Conservation (phyloP, 2,113 vertebrate species). For the Conger conger region DNA sequence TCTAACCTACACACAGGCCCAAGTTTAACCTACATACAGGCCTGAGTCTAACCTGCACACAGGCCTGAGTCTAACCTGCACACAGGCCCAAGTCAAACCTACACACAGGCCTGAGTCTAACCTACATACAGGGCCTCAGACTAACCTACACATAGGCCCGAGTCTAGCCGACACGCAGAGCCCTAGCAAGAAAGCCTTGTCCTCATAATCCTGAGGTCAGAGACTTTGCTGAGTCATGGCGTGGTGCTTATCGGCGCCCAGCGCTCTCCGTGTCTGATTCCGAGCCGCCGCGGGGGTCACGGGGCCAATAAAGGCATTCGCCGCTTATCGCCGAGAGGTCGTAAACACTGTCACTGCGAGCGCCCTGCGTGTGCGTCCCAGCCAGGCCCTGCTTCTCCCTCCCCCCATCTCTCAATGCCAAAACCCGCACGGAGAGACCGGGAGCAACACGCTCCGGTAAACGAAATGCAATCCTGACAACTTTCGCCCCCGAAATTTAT, state of each 20-base stretch:
- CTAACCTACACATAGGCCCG: too few species aligned
- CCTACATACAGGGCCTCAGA: too few species aligned
- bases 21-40: too few species aligned
- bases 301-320: conserved; percentile 8
- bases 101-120: too few species aligned
- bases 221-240: background rate
- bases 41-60: too few species aligned
- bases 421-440: background rate
- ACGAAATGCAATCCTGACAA: background rate
- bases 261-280: background rate
- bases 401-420: background rate
- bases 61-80: too few species aligned
- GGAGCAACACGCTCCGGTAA: background rate
- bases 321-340: background rate
- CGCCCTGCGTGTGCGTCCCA: background rate
- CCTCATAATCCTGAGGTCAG: background rate
- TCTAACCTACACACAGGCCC: too few species aligned
- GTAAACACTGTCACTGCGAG: background rate
- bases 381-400: background rate
- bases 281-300: background rate
- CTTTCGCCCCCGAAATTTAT: background rate
- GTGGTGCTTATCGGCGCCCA: background rate
- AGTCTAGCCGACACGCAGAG: too few species aligned
- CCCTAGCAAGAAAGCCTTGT: background rate
- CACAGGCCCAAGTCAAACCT: too few species aligned